Evolutionary conservation across 2,888 invertebrate genomes (phyloP), one percentile per base, ranked within the genome.

Genomic region (Tinea pellionella): DNA sequence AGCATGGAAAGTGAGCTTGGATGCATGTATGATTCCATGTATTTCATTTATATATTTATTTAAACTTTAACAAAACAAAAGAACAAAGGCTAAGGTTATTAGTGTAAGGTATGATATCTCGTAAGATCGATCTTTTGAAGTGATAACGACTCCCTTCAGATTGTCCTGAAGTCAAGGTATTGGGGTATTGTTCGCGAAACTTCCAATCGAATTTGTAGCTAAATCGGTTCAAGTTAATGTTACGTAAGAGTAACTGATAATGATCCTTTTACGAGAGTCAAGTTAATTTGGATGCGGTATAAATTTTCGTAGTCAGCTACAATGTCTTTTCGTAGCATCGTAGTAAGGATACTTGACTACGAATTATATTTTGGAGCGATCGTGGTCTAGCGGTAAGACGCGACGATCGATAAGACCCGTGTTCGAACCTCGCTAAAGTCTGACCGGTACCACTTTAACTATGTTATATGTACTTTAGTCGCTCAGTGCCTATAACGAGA

Each of bases 171-270:
- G 13, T 30, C 32, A 58, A 58, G 58, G 37, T 32, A 41, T 47
- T 41, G 12, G 32, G 16, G 13, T n/a, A 29, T 59, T 43, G 24
- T 42, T 43, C 19, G 13, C 8, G 15, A 18, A 42, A 59, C 18
- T 43, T 59, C 43, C 18, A 43, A 66, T 71, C 68, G 72, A 76
- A 77, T 80, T 75, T 78, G 77, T 77, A 77, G 66, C 71, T 67
- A 67, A 71, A 77, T 77, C 75, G 75, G 68, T 42, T 63, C 60
- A 70, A 71, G 74, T 73, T 81, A 83, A 82, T 81, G 80, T 81
- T 70, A 73, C 73, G 75, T 74, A 71, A 75, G 70, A 69, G 64
- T 19, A 24, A 63, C 65, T 69, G 75, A 75, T 76, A 76, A 73
- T 66, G 69, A 72, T 70, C 73, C 62, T 42, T 63, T 67, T 70